phyloP scores from a whole-genome alignment of 2,888 invertebrate species.

The Autographa gamma region DNA sequence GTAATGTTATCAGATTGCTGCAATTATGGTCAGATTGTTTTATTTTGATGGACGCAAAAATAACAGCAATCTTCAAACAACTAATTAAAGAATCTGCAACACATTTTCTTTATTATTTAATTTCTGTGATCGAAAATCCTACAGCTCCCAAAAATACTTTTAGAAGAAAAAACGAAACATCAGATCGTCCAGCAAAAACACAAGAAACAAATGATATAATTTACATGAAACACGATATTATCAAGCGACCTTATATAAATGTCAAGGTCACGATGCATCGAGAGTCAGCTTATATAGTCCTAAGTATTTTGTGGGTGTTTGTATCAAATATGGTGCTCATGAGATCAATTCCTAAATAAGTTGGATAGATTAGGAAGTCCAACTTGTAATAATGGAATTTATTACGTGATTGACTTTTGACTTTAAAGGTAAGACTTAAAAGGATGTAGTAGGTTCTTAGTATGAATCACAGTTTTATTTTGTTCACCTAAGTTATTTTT shows the following conservation, averaged over 20 bases:
- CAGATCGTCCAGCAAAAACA: constrained; percentile 12
- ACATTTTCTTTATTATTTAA: background rate
- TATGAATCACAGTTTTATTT: background rate
- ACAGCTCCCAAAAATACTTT: background rate
- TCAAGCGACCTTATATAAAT: constrained; percentile 64
- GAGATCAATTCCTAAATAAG: constrained; percentile 13
- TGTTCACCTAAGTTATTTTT: background rate
- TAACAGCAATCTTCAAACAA: no score
- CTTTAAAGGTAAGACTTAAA: background rate
- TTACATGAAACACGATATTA: constrained; percentile 37
- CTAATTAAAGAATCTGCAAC: no score
- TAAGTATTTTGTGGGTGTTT: constrained; percentile 14
- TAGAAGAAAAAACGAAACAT: constrained; percentile 5
- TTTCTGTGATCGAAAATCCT: background rate
- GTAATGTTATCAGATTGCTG: background rate
- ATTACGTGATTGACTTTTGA: background rate
- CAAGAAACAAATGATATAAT: constrained; percentile 54
- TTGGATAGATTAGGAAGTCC: constrained; percentile 1
- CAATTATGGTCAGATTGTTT: background rate
- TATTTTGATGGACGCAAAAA: no score
- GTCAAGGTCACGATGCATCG: constrained; percentile 61
- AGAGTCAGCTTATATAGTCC: constrained; percentile 53
- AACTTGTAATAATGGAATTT: background rate
- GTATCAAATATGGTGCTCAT: background rate
- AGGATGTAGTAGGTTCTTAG: background rate